Evolutionary conservation across 2,888 invertebrate genomes (phyloP).

Genomic region (Drosophila lutescens): DNA sequence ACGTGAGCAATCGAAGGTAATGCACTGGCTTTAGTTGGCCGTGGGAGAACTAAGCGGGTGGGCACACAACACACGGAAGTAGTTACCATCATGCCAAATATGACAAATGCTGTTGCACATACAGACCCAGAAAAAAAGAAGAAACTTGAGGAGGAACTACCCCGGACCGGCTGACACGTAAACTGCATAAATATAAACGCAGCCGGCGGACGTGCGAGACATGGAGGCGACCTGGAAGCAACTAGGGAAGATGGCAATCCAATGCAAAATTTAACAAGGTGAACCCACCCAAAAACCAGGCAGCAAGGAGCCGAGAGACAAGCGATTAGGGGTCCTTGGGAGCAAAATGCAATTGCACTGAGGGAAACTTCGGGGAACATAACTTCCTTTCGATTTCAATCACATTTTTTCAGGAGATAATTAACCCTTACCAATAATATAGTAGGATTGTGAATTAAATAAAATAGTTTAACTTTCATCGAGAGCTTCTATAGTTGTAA

Average conservation of each 20-base stretch:
- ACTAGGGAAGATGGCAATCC: constrained; percentile 44
- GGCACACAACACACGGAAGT: constrained; percentile 68
- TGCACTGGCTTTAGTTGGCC: constrained; percentile 45
- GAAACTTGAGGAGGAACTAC: constrained; percentile 13
- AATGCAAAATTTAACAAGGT: constrained; percentile 49
- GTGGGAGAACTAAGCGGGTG: constrained; percentile 1
- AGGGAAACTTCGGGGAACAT: neutral
- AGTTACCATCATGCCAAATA: constrained; percentile 77
- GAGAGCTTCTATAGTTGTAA: too few species aligned
- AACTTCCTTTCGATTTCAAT: too few species aligned
- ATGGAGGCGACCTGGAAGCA: constrained; percentile 27
- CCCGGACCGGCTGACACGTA: constrained; percentile 67
- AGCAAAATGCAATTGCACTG: constrained; percentile 4
- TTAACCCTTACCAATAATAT: too few species aligned
- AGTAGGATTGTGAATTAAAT: too few species aligned
- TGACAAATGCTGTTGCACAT: constrained; percentile 67
- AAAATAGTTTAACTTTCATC: too few species aligned
- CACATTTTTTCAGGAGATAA: too few species aligned
- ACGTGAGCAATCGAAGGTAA: constrained; percentile 75
- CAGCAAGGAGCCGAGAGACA: constrained; percentile 10
- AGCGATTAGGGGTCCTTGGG: constrained; percentile 25
- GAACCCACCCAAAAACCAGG: constrained; percentile 4
- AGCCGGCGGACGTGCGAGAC: constrained; percentile 63
- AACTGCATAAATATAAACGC: constrained; percentile 77
- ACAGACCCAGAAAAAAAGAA: constrained; percentile 34